Conservation (phyloP, 2,888 invertebrate genomes). For the Tanytarsus gracilentus region DNA sequence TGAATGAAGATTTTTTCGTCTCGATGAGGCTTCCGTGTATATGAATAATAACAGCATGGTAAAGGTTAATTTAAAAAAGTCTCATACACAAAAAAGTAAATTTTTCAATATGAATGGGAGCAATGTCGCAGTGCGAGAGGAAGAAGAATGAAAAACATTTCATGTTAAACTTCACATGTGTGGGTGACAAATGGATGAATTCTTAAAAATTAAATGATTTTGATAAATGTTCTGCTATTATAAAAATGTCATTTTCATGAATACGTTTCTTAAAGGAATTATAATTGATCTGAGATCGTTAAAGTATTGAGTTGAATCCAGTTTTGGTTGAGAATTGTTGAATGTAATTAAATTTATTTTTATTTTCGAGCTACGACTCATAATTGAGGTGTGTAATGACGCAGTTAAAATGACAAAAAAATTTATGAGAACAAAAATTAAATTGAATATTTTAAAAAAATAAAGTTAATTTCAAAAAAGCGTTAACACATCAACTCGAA, state of each 20-base stretch:
- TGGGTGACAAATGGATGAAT: conserved; percentile 30
- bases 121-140: background rate
- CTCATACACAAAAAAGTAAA: background rate
- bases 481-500: too few species aligned
- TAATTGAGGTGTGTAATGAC: too few species aligned
- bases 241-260: conserved; percentile 24
- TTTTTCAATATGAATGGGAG: background rate
- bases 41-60: conserved; percentile 10
- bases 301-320: background rate
- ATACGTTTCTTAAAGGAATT: conserved; percentile 10
- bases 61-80: conserved; percentile 6
- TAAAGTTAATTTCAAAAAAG: too few species aligned
- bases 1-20: background rate
- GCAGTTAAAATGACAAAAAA: too few species aligned
- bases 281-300: background rate
- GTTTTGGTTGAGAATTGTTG: background rate
- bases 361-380: too few species aligned
- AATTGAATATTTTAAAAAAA: too few species aligned
- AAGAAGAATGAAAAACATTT: background rate
- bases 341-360: too few species aligned
- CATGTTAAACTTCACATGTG: conserved; percentile 8
- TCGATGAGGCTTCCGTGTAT: too few species aligned
- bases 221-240: conserved; percentile 29
- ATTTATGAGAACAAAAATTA: too few species aligned
- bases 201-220: conserved; percentile 27